Conservation (phyloP, 2,888 invertebrate genomes). For the Argyresthia albistria region DNA sequence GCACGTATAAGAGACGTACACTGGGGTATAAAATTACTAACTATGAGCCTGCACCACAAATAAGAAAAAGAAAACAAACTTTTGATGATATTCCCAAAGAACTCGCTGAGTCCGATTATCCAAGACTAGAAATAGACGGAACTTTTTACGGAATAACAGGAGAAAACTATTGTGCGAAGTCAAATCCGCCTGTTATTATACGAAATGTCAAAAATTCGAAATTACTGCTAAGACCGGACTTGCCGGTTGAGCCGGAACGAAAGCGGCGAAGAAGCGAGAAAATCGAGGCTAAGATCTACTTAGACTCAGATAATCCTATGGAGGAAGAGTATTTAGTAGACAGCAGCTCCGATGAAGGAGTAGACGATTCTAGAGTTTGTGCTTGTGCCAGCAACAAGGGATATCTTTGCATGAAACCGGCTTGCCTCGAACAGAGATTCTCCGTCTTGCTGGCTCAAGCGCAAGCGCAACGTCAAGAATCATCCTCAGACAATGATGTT, state of each 20-base stretch:
- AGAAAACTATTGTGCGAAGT: conserved; percentile 6
- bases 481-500: not conserved
- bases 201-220: not conserved
- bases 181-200: not conserved
- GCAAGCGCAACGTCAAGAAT: not conserved
- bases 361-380: not conserved
- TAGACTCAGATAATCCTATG: conserved; percentile 22
- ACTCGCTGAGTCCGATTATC: too few relatives aligned
- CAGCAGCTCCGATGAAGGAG: conserved; percentile 8
- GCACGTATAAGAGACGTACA: too few relatives aligned
- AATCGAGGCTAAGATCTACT: conserved; percentile 19
- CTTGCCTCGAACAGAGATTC: too few relatives aligned
- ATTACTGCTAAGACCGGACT: too few relatives aligned
- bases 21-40: too few relatives aligned
- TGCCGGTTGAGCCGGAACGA: not conserved
- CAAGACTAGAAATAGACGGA: too few relatives aligned
- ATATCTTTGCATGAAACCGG: too few relatives aligned
- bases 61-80: conserved; percentile 11
- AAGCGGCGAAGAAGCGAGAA: conserved; percentile 1
- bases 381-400: not conserved
- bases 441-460: not conserved
- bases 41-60: not conserved
- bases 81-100: conserved; percentile 23
- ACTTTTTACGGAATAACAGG: conserved; percentile 35
- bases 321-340: conserved; percentile 20